These are phyloP conservation scores for Rhorus exstirpatorius DNA, from an alignment of 2,888 invertebrate species.

Conservation along the genomic window DNA sequence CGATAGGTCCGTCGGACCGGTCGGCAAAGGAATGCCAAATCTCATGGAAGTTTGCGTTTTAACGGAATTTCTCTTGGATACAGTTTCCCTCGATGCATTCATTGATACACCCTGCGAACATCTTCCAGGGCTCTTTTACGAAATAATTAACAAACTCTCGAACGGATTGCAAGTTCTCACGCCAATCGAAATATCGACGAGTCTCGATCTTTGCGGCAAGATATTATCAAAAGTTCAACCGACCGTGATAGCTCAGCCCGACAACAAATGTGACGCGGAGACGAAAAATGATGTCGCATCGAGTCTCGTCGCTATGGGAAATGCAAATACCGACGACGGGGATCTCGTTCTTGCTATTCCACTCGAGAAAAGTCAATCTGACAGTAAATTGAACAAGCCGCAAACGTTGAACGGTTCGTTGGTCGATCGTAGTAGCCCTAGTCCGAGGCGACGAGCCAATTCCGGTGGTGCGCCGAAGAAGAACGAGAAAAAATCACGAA, in stretches of 20 bases:
- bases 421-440: constrained; percentile 82
- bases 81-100: constrained; percentile 92
- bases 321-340: constrained; percentile 68
- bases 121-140: constrained; percentile 91
- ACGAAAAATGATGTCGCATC: constrained; percentile 54
- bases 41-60: constrained; percentile 91
- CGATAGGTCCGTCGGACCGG: constrained; percentile 85
- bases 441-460: constrained; percentile 83
- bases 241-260: constrained; percentile 86
- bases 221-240: constrained; percentile 92
- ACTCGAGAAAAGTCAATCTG: constrained; percentile 90
- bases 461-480: constrained; percentile 85
- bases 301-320: constrained; percentile 1
- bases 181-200: constrained; percentile 89
- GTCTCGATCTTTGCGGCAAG: constrained; percentile 90
- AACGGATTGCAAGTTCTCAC: constrained; percentile 87
- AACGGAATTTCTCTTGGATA: constrained; percentile 92
- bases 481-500: constrained; percentile 88
- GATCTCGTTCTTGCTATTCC: constrained; percentile 81
- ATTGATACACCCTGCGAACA: constrained; percentile 92
- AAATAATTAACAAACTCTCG: constrained; percentile 89
- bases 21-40: constrained; percentile 89
- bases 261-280: constrained; percentile 75
- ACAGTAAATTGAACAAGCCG: constrained; percentile 88
- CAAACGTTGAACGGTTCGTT: constrained; percentile 74